Percentiles rank a stretch among this genome's conserved stretches.
phyloP scores from a whole-genome alignment of 1,140 invertebrate genomes.

The Oedothorax gibbosus region DNA sequence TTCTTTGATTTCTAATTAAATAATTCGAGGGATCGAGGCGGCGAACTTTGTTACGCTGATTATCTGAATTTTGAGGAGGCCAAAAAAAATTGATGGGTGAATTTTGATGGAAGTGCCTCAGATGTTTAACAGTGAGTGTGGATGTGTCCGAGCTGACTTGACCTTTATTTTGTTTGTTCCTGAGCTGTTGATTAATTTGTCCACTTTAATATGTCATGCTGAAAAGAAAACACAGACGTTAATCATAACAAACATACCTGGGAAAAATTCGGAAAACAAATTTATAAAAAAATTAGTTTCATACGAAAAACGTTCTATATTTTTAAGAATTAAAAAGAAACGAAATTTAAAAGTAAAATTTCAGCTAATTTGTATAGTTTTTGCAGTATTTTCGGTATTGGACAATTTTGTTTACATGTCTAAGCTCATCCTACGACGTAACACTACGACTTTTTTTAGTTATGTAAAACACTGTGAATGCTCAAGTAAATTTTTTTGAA shows the following conservation, averaged over 20 bases:
- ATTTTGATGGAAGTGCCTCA: slow-evolving; percentile 61
- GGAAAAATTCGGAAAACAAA: neutral
- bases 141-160: slow-evolving; percentile 59
- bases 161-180: slow-evolving; percentile 50
- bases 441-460: no score
- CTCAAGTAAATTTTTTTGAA: no score
- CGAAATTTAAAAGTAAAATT: no score
- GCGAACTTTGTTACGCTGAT: slow-evolving; percentile 28
- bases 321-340: no score
- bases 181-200: slow-evolving; percentile 58
- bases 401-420: no score
- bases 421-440: no score
- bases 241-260: neutral
- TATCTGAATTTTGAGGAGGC: slow-evolving; percentile 47
- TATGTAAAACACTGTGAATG: no score
- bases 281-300: neutral
- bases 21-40: slow-evolving; percentile 42
- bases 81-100: slow-evolving; percentile 33
- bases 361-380: no score
- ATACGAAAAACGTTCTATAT: no score
- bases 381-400: no score
- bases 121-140: slow-evolving; percentile 62
- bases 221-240: slow-evolving; percentile 9
- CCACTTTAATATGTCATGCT: slow-evolving; percentile 58
- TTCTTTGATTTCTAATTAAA: slow-evolving; percentile 51